phyloP scores from a whole-genome alignment of 2,797 vertebrate genomes.

The Amblyraja radiata region DNA sequence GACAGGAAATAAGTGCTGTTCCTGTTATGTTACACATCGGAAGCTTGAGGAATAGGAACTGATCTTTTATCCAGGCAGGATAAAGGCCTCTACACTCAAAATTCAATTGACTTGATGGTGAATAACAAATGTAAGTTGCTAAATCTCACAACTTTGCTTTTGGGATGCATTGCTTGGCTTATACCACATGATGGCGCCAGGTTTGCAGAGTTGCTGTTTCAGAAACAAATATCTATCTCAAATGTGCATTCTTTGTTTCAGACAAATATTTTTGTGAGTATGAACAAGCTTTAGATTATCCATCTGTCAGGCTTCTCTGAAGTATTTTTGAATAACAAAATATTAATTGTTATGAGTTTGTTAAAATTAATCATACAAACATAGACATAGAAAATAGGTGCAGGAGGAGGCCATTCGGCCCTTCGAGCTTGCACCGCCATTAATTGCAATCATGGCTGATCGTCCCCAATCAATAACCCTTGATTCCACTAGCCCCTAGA shows the following conservation, averaged over 20 bases:
- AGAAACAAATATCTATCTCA: not conserved
- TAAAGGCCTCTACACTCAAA: too few relatives aligned
- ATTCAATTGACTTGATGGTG: not conserved
- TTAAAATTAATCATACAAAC: not conserved
- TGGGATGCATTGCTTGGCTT: not conserved
- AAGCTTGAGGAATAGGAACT: too few relatives aligned
- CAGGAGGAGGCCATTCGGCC: too few relatives aligned
- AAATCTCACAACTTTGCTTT: not conserved
- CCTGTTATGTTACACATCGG: too few relatives aligned
- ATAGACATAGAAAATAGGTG: too few relatives aligned
- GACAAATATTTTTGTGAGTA: not conserved
- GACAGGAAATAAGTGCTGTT: too few relatives aligned
- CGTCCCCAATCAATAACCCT: too few relatives aligned
- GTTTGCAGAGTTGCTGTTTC: not conserved
- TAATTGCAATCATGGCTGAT: too few relatives aligned
- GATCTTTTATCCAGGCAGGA: too few relatives aligned
- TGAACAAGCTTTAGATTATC: not conserved
- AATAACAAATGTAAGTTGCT: not conserved
- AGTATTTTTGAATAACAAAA: not conserved
- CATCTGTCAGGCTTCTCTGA: not conserved
- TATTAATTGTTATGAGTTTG: not conserved
- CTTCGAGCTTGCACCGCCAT: too few relatives aligned
- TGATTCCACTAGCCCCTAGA: too few relatives aligned
- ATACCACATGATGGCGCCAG: not conserved
- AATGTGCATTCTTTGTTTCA: not conserved